These are phyloP conservation scores for Pseudochirops cupreus DNA, from an alignment of 2,797 vertebrate species.

Conservation along the genomic window DNA sequence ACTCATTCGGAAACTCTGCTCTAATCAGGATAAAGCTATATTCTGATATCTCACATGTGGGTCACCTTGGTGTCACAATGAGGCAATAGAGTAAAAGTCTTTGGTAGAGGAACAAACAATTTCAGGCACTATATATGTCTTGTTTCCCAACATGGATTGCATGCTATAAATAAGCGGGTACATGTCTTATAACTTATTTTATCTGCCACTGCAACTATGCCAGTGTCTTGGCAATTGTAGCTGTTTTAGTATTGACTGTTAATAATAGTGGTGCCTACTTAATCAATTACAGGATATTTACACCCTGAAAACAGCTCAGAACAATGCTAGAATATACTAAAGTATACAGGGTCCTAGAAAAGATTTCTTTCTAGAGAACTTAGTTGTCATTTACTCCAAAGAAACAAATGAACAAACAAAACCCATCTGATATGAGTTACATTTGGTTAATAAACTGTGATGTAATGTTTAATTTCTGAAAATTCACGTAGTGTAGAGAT, in stretches of 20 bases:
- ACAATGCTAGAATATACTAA: conserved; percentile 20
- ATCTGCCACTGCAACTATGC: not conserved
- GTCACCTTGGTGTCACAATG: too few species aligned
- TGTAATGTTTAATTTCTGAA: conserved; percentile 12
- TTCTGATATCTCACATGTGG: not conserved
- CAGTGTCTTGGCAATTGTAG: not conserved
- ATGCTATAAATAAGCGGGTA: not conserved
- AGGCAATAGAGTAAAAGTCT: too few species aligned
- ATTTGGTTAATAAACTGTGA: conserved; percentile 60
- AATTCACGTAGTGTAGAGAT: not conserved
- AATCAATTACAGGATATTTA: conserved; percentile 7
- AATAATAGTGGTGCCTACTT: conserved; percentile 28
- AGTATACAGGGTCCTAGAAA: conserved; percentile 52
- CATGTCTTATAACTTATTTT: not conserved
- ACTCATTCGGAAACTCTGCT: not conserved
- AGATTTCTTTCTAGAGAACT: conserved; percentile 55
- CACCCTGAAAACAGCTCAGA: conserved; percentile 59
- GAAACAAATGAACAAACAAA: conserved; percentile 15
- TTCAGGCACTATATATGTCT: not conserved
- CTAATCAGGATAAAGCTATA: not conserved
- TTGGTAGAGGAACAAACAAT: too few species aligned
- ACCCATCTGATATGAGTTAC: conserved; percentile 54
- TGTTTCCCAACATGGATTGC: not conserved
- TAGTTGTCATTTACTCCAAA: conserved; percentile 46
- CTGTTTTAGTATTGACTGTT: not conserved